These are phyloP conservation scores for Cerastoderma edule DNA, from an alignment of 2,888 invertebrate genomes.

Conservation along the genomic window DNA sequence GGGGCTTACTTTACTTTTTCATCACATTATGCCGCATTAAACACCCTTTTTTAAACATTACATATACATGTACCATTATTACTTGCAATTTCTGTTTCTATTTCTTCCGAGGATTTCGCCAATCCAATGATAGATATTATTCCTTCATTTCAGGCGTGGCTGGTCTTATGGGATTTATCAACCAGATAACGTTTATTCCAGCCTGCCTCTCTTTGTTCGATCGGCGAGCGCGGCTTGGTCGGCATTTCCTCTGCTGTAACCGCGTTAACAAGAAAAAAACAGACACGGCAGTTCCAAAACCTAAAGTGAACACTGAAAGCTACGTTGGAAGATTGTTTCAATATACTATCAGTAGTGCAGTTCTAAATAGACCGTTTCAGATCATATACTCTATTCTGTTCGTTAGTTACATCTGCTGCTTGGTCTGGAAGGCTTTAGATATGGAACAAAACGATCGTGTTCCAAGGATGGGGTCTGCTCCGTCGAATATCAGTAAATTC, in stretches of 20 bases:
- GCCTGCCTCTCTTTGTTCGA: background rate
- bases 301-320: background rate
- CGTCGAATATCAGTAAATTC: background rate
- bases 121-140: too few species aligned
- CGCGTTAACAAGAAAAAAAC: background rate
- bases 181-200: conserved; percentile 3
- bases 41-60: too few species aligned
- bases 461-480: background rate
- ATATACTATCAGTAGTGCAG: background rate
- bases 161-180: background rate
- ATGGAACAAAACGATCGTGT: background rate
- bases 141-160: background rate
- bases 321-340: conserved; percentile 1
- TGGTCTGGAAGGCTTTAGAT: background rate
- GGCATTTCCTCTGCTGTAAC: background rate
- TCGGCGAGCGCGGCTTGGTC: background rate
- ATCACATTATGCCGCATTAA: too few species aligned
- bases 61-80: too few species aligned
- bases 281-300: background rate
- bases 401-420: background rate
- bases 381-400: background rate
- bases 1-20: too few species aligned
- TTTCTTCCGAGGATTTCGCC: too few species aligned
- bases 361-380: background rate
- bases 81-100: too few species aligned